Percentiles rank a stretch among this genome's conserved stretches.
These are phyloP conservation scores for Halocynthia aurantium DNA, from an alignment of 23 tunicate species.

Conservation along the genomic window DNA sequence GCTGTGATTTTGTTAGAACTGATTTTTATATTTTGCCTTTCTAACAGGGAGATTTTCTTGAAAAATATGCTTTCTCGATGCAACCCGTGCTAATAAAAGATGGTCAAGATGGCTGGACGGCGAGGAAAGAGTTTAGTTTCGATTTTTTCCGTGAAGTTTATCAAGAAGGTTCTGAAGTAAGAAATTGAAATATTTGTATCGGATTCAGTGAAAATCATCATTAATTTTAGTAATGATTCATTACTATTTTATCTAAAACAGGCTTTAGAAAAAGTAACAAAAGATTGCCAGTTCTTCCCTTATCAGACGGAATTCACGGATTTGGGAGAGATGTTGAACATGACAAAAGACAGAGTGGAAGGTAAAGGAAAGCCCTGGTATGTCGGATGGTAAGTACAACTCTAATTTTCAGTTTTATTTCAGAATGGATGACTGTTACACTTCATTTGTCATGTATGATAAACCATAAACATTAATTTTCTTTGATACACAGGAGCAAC, in stretches of 20 bases:
- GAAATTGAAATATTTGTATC: no score
- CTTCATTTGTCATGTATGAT: no score
- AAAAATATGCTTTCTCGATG: constrained; percentile 80
- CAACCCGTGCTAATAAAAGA: constrained; percentile 76
- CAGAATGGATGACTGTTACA: no score
- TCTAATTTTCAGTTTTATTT: background rate
- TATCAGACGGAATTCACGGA: constrained; percentile 53
- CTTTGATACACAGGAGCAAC: constrained; percentile 39
- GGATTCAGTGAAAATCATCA: no score
- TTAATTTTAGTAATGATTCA: background rate
- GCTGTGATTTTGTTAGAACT: background rate
- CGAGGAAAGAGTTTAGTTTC: constrained; percentile 58
- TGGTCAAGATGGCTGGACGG: constrained; percentile 87
- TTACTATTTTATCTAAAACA: background rate
- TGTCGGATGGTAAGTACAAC: constrained; percentile 82
- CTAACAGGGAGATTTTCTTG: constrained; percentile 58
- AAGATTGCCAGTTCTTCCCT: constrained; percentile 76
- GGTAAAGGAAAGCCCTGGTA: constrained; percentile 87
- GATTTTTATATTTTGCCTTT: constrained; percentile 1
- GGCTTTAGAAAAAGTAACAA: constrained; percentile 55
- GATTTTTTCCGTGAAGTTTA: constrained; percentile 56
- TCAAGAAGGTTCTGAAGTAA: constrained; percentile 44
- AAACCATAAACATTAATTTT: no score
- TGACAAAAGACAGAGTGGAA: constrained; percentile 48
- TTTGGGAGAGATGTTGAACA: constrained; percentile 68